Conservation (phyloP, 2,113 vertebrate genomes). For the Pardalotus punctatus region DNA sequence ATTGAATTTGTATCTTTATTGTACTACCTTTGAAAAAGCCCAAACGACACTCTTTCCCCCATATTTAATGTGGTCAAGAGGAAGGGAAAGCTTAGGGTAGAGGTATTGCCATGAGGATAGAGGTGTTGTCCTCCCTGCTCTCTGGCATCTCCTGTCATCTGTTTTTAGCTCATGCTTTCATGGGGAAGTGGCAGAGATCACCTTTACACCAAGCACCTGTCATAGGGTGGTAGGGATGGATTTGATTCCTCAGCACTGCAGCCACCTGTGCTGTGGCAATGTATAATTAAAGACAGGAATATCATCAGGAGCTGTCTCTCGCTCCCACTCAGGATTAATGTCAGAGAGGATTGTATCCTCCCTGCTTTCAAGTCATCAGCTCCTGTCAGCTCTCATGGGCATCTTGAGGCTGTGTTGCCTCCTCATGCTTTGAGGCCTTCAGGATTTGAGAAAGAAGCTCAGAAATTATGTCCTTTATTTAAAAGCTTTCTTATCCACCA, state of each 20-base stretch:
- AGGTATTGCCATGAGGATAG: background rate
- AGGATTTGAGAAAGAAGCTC: background rate
- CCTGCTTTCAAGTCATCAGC: background rate
- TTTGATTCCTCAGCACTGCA: background rate
- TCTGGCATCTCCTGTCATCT: background rate
- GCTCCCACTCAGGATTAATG: background rate
- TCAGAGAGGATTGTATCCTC: background rate
- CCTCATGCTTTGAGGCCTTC: background rate
- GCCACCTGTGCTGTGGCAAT: background rate
- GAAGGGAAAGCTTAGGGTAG: background rate
- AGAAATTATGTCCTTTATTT: background rate
- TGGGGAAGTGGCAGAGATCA: background rate
- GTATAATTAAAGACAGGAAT: background rate
- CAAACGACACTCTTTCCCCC: background rate
- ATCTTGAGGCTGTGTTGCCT: background rate
- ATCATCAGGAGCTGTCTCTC: background rate
- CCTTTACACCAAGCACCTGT: background rate
- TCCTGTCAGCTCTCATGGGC: background rate
- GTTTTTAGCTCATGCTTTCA: background rate
- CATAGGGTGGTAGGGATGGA: background rate
- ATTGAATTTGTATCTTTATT: background rate
- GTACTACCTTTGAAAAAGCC: background rate
- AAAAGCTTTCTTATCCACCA: background rate
- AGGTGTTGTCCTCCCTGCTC: background rate
- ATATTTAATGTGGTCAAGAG: background rate